Evolutionary conservation across 1,140 invertebrate genomes (phyloP).

Genomic region (Bombyx mori): DNA sequence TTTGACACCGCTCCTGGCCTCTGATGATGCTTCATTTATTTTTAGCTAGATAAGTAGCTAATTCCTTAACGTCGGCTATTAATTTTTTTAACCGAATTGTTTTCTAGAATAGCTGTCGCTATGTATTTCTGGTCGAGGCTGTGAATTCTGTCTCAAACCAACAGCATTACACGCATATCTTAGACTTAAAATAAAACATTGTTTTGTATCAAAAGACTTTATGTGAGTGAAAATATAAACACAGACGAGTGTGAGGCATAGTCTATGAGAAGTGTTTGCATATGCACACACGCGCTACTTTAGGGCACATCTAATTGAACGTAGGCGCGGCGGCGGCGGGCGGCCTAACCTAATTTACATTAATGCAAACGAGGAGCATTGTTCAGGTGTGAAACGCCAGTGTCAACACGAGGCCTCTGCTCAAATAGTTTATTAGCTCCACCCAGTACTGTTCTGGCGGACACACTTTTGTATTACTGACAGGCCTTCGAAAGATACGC

Average conservation of each 20-base stretch:
- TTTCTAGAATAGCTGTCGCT: not conserved
- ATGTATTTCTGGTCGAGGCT: too few relatives aligned
- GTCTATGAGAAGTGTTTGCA: slow-evolving; percentile 47
- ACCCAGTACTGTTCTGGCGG: slow-evolving; percentile 58
- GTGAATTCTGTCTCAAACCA: too few relatives aligned
- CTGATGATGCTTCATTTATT: slow-evolving; percentile 30
- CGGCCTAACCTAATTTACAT: slow-evolving; percentile 69
- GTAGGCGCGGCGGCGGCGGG: slow-evolving; percentile 53
- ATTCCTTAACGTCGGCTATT: not conserved
- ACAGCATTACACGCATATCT: too few relatives aligned
- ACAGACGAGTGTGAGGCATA: slow-evolving; percentile 26
- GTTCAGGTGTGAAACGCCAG: slow-evolving; percentile 69
- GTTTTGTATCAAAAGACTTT: too few relatives aligned
- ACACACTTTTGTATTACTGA: slow-evolving; percentile 55
- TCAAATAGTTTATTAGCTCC: slow-evolving; percentile 69
- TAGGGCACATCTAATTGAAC: slow-evolving; percentile 60
- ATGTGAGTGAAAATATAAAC: too few relatives aligned
- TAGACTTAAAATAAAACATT: too few relatives aligned
- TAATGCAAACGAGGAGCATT: slow-evolving; percentile 70
- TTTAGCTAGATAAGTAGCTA: slow-evolving; percentile 21
- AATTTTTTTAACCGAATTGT: not conserved
- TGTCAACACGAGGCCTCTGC: slow-evolving; percentile 65
- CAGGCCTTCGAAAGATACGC: slow-evolving; percentile 53
- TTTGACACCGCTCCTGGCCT: slow-evolving; percentile 49
- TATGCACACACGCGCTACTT: slow-evolving; percentile 57